Evolutionary conservation across 2,888 invertebrate species (phyloP).

Genomic region (Polydrusus tereticollis): DNA sequence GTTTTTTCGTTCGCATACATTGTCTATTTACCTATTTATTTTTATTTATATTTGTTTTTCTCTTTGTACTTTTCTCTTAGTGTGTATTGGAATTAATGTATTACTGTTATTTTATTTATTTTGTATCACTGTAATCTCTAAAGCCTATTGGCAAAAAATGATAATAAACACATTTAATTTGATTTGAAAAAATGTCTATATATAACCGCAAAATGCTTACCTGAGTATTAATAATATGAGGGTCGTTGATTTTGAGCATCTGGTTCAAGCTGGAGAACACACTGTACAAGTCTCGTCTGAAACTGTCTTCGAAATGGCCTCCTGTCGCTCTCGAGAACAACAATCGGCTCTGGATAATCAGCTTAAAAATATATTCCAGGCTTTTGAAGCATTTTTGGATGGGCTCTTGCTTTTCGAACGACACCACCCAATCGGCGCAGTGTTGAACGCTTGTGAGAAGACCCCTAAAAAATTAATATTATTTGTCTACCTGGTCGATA

Average conservation of each 20-base stretch:
- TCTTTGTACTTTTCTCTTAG: no score
- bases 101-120: no score
- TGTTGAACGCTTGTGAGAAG: slow-evolving; percentile 90
- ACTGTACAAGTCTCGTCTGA: slow-evolving; percentile 83
- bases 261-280: slow-evolving; percentile 85
- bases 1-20: no score
- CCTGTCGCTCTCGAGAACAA: slow-evolving; percentile 89
- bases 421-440: slow-evolving; percentile 88
- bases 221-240: slow-evolving; percentile 83
- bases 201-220: slow-evolving; percentile 62
- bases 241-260: slow-evolving; percentile 79
- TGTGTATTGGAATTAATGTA: no score
- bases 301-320: slow-evolving; percentile 90
- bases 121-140: no score
- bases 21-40: no score
- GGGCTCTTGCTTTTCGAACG: slow-evolving; percentile 89
- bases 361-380: slow-evolving; percentile 91
- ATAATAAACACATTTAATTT: no score
- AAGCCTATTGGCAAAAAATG: no score
- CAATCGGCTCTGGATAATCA: slow-evolving; percentile 90
- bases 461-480: slow-evolving; percentile 71
- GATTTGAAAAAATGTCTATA: no score
- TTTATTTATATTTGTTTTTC: no score
- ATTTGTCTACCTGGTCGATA: neutral
- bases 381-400: slow-evolving; percentile 92